A percentile compares a stretch with the other conserved stretches of the same genome.
These are phyloP conservation scores for Pomacea maculata DNA, from an alignment of 1,140 invertebrate species.

Conservation along the genomic window DNA sequence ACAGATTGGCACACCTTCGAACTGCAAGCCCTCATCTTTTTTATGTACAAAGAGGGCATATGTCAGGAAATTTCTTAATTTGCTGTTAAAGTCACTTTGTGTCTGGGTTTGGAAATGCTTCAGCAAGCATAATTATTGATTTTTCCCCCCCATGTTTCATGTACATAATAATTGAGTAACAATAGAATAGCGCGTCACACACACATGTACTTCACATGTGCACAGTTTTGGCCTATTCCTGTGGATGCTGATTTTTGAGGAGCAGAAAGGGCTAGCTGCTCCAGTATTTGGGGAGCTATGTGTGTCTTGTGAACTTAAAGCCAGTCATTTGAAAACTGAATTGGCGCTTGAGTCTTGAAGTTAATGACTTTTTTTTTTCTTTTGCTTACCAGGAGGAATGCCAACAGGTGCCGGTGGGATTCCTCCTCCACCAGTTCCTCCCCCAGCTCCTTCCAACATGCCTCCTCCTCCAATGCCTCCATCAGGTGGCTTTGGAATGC, in stretches of 20 bases:
- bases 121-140: not conserved
- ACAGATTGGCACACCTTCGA: not conserved
- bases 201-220: no score
- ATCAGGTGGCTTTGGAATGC: slow-evolving; percentile 33
- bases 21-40: not conserved
- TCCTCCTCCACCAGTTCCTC: slow-evolving; percentile 68
- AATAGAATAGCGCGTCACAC: no score
- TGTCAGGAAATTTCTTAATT: not conserved
- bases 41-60: not conserved
- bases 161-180: no score
- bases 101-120: not conserved
- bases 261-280: no score
- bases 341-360: not conserved
- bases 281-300: not conserved
- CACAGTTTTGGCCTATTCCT: no score
- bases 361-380: slow-evolving; percentile 6
- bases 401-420: slow-evolving; percentile 70
- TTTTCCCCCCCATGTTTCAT: not conserved
- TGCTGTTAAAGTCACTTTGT: not conserved
- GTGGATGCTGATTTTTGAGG: no score
- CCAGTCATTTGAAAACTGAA: not conserved
- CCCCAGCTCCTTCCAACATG: slow-evolving; percentile 59
- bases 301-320: not conserved
- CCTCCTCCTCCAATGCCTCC: slow-evolving; percentile 64
- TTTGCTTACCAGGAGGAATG: slow-evolving; percentile 29